A percentile compares a stretch with the other conserved stretches of the same genome.
phyloP scores from a whole-genome alignment of 30 jellyfish, hydroid and myxozoan genomes.

The Cassiopea xamachana region DNA sequence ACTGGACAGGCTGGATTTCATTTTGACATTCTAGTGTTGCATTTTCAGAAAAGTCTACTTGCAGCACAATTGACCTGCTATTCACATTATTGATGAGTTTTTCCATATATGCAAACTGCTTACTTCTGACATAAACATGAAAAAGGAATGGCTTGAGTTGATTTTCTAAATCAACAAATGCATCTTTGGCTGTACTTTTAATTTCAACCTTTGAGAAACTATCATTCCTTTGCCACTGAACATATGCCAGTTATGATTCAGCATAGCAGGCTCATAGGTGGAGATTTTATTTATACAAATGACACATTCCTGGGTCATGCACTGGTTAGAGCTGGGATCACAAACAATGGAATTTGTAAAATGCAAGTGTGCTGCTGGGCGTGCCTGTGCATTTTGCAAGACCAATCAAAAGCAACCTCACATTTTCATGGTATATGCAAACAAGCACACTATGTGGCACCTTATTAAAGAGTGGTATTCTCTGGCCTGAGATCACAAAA shows the following conservation, averaged over 20 bases:
- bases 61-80: constrained; percentile 37
- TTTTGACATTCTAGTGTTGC: constrained; percentile 26
- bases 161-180: constrained; percentile 18
- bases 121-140: constrained; percentile 48
- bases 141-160: no score
- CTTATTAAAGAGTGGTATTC: constrained; percentile 7
- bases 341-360: constrained; percentile 22
- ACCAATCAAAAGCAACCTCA: constrained; percentile 13
- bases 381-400: constrained; percentile 3
- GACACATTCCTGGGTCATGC: constrained; percentile 8
- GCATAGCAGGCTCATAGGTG: constrained; percentile 15
- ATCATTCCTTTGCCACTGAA: constrained; percentile 34
- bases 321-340: constrained; percentile 4
- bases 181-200: constrained; percentile 17
- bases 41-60: constrained; percentile 61
- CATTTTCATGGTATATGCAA: constrained; percentile 25
- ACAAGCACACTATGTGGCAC: constrained; percentile 29
- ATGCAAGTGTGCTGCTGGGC: neutral
- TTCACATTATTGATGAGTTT: constrained; percentile 14
- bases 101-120: constrained; percentile 18
- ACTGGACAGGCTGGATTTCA: constrained; percentile 60
- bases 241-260: constrained; percentile 3
- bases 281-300: neutral
- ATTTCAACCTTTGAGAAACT: neutral
- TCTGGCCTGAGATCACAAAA: constrained; percentile 25